These are phyloP conservation scores for Ormyrus labotus DNA, from an alignment of 2,888 invertebrate species.

Conservation along the genomic window DNA sequence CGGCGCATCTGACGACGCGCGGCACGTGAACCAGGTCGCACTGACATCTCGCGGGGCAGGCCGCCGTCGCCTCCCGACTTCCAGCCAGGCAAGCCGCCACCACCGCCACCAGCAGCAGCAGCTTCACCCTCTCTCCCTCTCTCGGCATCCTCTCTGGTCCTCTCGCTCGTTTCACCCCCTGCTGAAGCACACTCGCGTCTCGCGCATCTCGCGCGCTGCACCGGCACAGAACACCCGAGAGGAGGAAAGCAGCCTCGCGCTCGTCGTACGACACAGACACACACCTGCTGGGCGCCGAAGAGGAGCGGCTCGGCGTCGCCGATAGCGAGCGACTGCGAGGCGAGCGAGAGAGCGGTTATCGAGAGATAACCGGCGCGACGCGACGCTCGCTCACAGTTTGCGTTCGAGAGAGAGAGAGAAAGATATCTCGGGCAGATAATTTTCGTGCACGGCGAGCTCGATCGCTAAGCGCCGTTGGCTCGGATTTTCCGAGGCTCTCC, in stretches of 20 bases:
- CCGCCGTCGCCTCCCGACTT: neutral
- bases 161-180: neutral
- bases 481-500: too few relatives aligned
- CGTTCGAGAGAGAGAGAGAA: neutral
- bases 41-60: slow-evolving; percentile 66
- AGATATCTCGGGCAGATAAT: slow-evolving; percentile 66
- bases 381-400: neutral
- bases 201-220: neutral
- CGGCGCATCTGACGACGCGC: slow-evolving; percentile 65
- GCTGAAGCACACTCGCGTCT: neutral
- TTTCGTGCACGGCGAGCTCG: neutral
- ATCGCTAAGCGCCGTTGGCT: too few relatives aligned
- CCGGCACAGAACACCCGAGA: too few relatives aligned
- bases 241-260: too few relatives aligned
- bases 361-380: neutral
- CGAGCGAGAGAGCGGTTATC: too few relatives aligned
- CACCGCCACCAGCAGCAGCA: neutral
- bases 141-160: neutral
- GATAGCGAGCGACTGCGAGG: too few relatives aligned
- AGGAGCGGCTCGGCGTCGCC: neutral
- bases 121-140: neutral
- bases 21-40: slow-evolving; percentile 64
- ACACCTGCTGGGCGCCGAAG: neutral
- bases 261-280: neutral
- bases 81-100: neutral